These are phyloP conservation scores for Pygoscelis adeliae DNA, from an alignment of 2,113 vertebrate genomes.

Conservation along the genomic window DNA sequence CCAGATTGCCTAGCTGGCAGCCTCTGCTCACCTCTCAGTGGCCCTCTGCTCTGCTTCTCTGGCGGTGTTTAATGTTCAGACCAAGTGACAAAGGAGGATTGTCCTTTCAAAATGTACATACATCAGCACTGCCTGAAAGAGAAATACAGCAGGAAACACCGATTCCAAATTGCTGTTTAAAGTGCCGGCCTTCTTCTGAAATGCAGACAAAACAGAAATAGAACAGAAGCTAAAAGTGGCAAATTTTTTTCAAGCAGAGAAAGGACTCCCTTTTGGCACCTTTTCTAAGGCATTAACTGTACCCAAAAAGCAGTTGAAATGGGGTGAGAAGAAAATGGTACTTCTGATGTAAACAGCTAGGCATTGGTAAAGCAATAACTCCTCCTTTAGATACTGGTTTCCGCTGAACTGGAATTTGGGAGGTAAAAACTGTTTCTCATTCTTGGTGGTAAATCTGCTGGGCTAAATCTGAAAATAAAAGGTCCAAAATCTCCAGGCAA, in stretches of 20 bases:
- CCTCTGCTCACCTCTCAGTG: neutral
- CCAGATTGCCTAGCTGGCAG: neutral
- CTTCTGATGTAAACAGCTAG: constrained; percentile 2
- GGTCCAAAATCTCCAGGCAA: neutral
- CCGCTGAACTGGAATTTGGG: neutral
- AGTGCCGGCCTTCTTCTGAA: neutral
- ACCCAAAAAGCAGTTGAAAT: constrained; percentile 12
- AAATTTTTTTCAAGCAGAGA: constrained; percentile 29
- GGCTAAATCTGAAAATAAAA: constrained; percentile 15
- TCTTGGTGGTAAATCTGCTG: neutral
- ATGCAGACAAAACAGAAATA: constrained; percentile 15
- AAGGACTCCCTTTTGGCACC: constrained; percentile 30
- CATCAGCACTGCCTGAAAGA: constrained; percentile 3
- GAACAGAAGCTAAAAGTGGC: neutral
- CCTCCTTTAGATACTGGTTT: neutral
- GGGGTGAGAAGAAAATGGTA: constrained; percentile 25
- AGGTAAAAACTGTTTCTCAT: neutral
- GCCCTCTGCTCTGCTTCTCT: neutral
- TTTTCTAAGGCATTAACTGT: neutral
- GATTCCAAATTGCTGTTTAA: constrained; percentile 24
- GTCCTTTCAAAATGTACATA: constrained; percentile 13
- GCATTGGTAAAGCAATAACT: neutral
- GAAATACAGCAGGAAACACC: constrained; percentile 33
- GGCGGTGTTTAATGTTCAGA: constrained; percentile 22
- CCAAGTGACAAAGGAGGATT: neutral